Percentiles rank a stretch among this genome's conserved stretches.
phyloP scores from a whole-genome alignment of 2,797 vertebrate species.

The Pseudochirops corinnae region DNA sequence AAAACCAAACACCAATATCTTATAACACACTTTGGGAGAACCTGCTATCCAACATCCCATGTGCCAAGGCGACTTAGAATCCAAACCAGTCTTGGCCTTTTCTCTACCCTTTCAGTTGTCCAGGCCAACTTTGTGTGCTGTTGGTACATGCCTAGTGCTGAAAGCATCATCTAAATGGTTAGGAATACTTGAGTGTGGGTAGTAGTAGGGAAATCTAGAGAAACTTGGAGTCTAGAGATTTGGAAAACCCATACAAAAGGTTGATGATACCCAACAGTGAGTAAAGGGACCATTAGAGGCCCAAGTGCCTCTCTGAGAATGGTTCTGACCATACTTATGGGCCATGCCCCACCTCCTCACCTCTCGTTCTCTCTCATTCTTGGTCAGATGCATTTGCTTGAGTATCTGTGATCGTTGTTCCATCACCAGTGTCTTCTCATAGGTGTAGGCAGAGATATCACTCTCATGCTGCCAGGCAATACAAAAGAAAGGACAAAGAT shows the following conservation, averaged over 20 bases:
- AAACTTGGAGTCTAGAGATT: neutral
- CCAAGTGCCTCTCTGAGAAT: neutral
- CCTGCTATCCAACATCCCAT: slow-evolving; percentile 21
- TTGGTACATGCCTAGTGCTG: accelerated
- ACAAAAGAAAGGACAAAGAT: neutral
- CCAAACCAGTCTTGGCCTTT: neutral
- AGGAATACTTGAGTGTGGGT: neutral
- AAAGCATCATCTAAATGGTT: neutral
- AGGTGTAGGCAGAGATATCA: slow-evolving; percentile 98
- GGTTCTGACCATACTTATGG: neutral
- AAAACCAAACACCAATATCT: neutral
- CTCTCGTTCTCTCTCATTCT: slow-evolving; percentile 96
- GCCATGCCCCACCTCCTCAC: slow-evolving; percentile 81
- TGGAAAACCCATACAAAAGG: neutral
- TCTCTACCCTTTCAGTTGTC: neutral
- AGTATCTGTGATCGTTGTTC: slow-evolving; percentile 98
- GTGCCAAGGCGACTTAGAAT: neutral
- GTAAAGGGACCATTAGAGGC: neutral
- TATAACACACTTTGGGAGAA: slow-evolving; percentile 33
- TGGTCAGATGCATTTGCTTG: slow-evolving; percentile 97
- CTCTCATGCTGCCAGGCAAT: slow-evolving; percentile 91
- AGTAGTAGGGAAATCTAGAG: neutral
- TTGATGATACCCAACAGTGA: neutral
- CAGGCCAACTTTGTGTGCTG: slow-evolving; percentile 6
- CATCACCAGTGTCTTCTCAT: slow-evolving; percentile 98